These are phyloP conservation scores for Ariopsis seemanni DNA, from an alignment of 2,113 vertebrate genomes.

Conservation along the genomic window DNA sequence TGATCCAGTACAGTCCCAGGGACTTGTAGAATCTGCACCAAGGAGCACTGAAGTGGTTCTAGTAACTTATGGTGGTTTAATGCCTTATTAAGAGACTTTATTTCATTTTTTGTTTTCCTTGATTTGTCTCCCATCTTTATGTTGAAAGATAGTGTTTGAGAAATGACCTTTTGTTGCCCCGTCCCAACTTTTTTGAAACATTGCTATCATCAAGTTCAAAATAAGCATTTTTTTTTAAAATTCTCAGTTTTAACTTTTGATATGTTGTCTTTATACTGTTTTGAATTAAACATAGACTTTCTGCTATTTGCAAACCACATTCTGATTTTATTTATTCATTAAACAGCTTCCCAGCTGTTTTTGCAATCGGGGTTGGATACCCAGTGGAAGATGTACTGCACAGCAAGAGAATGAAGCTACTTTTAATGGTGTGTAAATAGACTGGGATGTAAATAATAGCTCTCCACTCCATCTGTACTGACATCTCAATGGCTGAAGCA, in stretches of 20 bases:
- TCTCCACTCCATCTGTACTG: background rate
- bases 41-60: background rate
- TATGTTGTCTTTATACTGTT: too few relatives aligned
- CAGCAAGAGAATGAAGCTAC: background rate
- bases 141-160: background rate
- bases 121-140: background rate
- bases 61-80: background rate
- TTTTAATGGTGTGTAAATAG: conserved; percentile 31
- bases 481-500: conserved; percentile 17
- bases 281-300: too few relatives aligned
- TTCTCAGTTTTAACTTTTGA: too few relatives aligned
- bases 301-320: too few relatives aligned
- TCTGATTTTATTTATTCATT: too few relatives aligned
- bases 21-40: background rate
- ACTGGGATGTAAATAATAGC: conserved; percentile 41
- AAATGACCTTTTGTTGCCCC: too few relatives aligned
- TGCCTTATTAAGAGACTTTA: background rate
- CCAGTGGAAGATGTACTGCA: background rate
- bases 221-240: too few relatives aligned
- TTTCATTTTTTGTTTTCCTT: background rate
- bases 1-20: too few relatives aligned
- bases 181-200: too few relatives aligned
- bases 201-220: too few relatives aligned
- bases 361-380: too few relatives aligned
- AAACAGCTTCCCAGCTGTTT: too few relatives aligned